Conservation (phyloP, 2,888 invertebrate genomes). For the Athalia circularis region DNA sequence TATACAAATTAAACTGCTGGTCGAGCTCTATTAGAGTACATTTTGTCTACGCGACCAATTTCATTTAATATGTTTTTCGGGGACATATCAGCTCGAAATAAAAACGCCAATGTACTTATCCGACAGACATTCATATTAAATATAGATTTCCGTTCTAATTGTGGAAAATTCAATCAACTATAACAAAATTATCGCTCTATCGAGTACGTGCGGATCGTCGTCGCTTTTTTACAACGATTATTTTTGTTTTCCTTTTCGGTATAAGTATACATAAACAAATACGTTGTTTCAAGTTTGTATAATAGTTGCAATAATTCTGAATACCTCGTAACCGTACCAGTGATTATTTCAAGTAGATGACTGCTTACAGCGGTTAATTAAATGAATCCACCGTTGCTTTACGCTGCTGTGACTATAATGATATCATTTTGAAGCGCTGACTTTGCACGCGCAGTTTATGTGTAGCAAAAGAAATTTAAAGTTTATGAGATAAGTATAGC, state of each 20-base stretch:
- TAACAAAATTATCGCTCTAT: no score
- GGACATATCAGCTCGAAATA: no score
- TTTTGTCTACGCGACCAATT: not conserved
- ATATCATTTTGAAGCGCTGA: slow-evolving; percentile 43
- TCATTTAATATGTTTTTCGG: no score
- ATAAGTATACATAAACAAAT: not conserved
- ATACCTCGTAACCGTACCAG: slow-evolving; percentile 64
- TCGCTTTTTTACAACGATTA: not conserved
- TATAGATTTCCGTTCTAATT: no score
- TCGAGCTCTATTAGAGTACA: not conserved
- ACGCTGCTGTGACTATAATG: slow-evolving; percentile 47
- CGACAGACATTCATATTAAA: no score
- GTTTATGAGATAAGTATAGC: not conserved
- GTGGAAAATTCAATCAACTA: no score
- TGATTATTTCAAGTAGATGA: slow-evolving; percentile 66
- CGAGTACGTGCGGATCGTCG: not conserved
- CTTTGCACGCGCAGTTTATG: slow-evolving; percentile 18
- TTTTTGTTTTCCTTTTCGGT: not conserved
- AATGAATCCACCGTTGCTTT: slow-evolving; percentile 56
- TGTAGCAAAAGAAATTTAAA: slow-evolving; percentile 13
- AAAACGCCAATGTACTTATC: no score
- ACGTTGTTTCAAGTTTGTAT: slow-evolving; percentile 14
- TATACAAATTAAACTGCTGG: not conserved
- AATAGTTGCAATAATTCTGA: slow-evolving; percentile 29
- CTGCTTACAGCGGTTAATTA: slow-evolving; percentile 59